Percentiles rank a stretch among this genome's conserved stretches.
Evolutionary conservation across 2,888 invertebrate genomes (phyloP).

Genomic region (Tenthredo notha): DNA sequence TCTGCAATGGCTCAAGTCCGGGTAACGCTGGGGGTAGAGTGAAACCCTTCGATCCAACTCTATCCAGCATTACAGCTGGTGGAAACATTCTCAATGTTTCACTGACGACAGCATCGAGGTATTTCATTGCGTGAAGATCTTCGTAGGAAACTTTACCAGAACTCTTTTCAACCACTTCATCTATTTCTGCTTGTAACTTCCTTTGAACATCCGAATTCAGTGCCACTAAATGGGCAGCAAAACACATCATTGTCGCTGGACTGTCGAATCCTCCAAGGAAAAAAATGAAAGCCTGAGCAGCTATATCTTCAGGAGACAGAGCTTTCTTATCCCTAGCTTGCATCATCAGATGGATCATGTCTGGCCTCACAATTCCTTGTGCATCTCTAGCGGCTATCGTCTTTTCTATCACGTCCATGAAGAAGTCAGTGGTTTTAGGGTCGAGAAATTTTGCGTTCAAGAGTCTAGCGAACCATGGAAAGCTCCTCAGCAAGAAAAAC

Average conservation of each 20-base stretch:
- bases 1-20: conserved; percentile 65
- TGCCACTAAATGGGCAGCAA: conserved; percentile 55
- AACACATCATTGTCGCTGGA: conserved; percentile 52
- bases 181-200: conserved; percentile 61
- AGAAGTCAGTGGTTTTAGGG: conserved; percentile 55
- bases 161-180: conserved; percentile 62
- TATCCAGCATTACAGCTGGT: conserved; percentile 65
- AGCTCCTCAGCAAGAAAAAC: conserved; percentile 70
- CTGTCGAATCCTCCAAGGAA: conserved; percentile 62
- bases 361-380: conserved; percentile 74
- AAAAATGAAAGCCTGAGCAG: conserved; percentile 23
- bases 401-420: conserved; percentile 53
- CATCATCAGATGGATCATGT: conserved; percentile 81
- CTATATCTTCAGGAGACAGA: conserved; percentile 40
- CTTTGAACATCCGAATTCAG: conserved; percentile 59
- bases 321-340: conserved; percentile 67
- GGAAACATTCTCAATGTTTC: conserved; percentile 72
- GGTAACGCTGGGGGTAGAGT: conserved; percentile 71
- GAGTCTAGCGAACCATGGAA: conserved; percentile 71
- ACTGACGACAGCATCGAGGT: conserved; percentile 80
- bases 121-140: conserved; percentile 78
- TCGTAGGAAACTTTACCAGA: conserved; percentile 77
- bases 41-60: conserved; percentile 70
- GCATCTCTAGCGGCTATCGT: conserved; percentile 58
- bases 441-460: conserved; percentile 73